These are phyloP conservation scores for Clitarchus hookeri DNA, from an alignment of 2,888 invertebrate genomes.

Conservation along the genomic window DNA sequence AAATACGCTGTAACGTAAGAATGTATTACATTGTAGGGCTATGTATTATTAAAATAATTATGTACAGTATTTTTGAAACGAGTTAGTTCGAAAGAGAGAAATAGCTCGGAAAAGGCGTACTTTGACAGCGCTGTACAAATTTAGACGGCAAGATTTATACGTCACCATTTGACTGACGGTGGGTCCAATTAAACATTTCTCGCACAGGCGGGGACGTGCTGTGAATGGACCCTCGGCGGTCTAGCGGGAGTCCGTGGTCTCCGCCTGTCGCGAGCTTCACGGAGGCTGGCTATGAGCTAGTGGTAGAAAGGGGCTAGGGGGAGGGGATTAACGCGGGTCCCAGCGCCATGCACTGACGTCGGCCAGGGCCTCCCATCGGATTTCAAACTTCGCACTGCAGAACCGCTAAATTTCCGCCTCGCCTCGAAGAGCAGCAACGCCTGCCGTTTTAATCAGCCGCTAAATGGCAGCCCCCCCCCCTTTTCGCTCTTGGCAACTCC, in stretches of 20 bases:
- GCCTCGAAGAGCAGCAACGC: too few species aligned
- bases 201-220: not conserved
- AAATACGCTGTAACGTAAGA: too few species aligned
- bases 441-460: not conserved
- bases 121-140: too few species aligned
- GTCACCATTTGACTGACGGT: not conserved
- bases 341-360: not conserved
- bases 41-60: too few species aligned
- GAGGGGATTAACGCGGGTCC: too few species aligned
- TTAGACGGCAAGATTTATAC: not conserved
- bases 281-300: too few species aligned
- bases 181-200: not conserved
- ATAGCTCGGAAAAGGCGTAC: too few species aligned
- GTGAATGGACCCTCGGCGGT: not conserved
- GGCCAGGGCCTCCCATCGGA: not conserved
- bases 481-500: not conserved
- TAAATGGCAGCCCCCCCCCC: not conserved
- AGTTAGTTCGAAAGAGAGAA: too few species aligned
- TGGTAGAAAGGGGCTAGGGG: not conserved
- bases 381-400: not conserved
- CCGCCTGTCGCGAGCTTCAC: too few species aligned
- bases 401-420: not conserved
- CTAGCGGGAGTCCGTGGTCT: not conserved
- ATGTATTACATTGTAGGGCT: too few species aligned
- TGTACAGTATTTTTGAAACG: too few species aligned